Evolutionary conservation across 2,113 vertebrate genomes (phyloP).

Genomic region (Pelmatolapia mariae): DNA sequence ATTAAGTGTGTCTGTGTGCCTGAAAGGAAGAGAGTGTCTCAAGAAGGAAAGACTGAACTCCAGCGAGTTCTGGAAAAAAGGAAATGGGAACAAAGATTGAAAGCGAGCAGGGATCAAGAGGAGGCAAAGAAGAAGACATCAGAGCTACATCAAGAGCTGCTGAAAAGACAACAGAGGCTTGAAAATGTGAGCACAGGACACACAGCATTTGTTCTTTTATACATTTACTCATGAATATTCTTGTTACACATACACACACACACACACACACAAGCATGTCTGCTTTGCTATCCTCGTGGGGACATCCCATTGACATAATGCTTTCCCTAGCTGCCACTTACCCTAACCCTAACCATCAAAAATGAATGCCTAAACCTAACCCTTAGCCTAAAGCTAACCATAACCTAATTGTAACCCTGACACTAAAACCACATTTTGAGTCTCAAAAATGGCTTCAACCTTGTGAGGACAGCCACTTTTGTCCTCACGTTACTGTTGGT

Average conservation of each 20-base stretch:
- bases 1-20: not conserved
- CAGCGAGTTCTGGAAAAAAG: conserved; percentile 79
- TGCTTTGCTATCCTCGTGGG: not conserved
- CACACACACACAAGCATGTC: no score
- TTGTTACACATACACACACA: not conserved
- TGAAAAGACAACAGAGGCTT: conserved; percentile 79
- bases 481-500: not conserved
- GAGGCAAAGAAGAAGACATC: conserved; percentile 76
- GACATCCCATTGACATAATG: not conserved
- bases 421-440: not conserved
- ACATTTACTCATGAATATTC: not conserved
- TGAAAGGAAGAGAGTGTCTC: conserved; percentile 21
- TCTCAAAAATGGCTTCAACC: not conserved
- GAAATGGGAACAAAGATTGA: conserved; percentile 75
- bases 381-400: not conserved
- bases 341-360: not conserved
- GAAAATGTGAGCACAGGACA: conserved; percentile 67
- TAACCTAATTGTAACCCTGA: not conserved
- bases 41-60: conserved; percentile 83
- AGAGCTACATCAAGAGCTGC: conserved; percentile 80
- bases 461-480: not conserved
- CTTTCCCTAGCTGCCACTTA: not conserved
- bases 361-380: not conserved
- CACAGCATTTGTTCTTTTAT: not conserved
- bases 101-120: conserved; percentile 75